Conservation (phyloP, 2,888 invertebrate species). For the Melolontha melolontha region DNA sequence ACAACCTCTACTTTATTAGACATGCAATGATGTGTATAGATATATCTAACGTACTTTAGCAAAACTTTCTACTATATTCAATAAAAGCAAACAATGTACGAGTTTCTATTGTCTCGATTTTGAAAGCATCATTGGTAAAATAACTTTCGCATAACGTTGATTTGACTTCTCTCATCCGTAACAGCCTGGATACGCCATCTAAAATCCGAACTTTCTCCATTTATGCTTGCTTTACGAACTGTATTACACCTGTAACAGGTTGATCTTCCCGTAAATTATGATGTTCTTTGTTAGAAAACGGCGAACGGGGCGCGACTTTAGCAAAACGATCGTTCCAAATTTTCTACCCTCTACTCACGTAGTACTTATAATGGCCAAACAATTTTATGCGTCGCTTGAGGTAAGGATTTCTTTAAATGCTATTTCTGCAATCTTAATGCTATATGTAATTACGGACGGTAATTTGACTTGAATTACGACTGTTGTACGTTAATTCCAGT, state of each 20-base stretch:
- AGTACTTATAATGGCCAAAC: slow-evolving; percentile 13
- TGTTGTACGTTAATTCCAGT: slow-evolving; percentile 33
- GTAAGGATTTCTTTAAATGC: slow-evolving; percentile 28
- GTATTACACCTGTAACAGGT: slow-evolving; percentile 38
- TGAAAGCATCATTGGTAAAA: too few species aligned
- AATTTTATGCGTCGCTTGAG: slow-evolving; percentile 26
- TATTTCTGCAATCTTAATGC: slow-evolving; percentile 6
- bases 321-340: background rate
- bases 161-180: background rate
- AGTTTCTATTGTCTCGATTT: too few species aligned
- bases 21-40: too few species aligned
- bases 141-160: background rate
- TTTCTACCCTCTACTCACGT: background rate
- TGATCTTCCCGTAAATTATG: slow-evolving; percentile 32
- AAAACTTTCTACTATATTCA: too few species aligned
- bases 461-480: slow-evolving; percentile 30
- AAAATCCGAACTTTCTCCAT: slow-evolving; percentile 35
- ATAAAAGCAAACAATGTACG: too few species aligned
- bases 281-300: slow-evolving; percentile 30
- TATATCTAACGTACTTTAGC: too few species aligned
- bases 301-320: slow-evolving; percentile 12
- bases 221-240: slow-evolving; percentile 35
- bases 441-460: slow-evolving; percentile 23
- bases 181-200: background rate
- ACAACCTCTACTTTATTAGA: too few species aligned